Evolutionary conservation across 2,888 invertebrate genomes (phyloP), one percentile per base, ranked within the genome.

Genomic region (Pyrocoelia pectoralis): DNA sequence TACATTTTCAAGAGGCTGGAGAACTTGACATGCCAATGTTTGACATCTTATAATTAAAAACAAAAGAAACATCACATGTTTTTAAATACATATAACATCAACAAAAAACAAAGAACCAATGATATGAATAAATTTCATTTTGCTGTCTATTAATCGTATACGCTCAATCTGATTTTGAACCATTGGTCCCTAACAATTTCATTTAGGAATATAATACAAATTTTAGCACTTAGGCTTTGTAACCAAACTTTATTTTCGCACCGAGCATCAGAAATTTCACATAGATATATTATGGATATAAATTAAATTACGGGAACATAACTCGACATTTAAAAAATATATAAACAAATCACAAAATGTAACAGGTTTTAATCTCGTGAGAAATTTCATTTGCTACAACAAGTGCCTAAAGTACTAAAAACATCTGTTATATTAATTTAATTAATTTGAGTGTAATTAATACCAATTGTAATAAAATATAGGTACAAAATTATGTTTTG

Each of bases 401-500:
- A 60, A 54, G 54, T 60, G 60, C 60, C 60, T 60, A 54, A 54
- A 60, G 49, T 54, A 60, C 60, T 60, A 60, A 60, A 60, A 60
- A 55, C 60, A 49, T 43, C 19, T 46, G 17, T 52, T 29, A 29
- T 52, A 14, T 52, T 52, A 13, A 18, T 19, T 40, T 40, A 40
- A 48, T 51, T 51, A 52, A 53, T 54, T 53, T 59, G 18, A 13
- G 24, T 54, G 49, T 60, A 49, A 48, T 53, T 29, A 53, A 64
- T 70, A 66, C 67, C 64, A 63, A 68, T 64, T 61, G 67, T 65
- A 68, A 70, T 71, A 72, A 71, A 71, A 72, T 68, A 69, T 66
- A 72, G 70, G 72, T 74, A 76, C 72, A 75, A 74, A 75, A 76
- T 73, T 70, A 72, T 72, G 68, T 68, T 71, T 73, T 69, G 67